Base-by-base conservation (phyloP, 92 coral and sea anemone genomes). In the Micromussa lordhowensis region DNA sequence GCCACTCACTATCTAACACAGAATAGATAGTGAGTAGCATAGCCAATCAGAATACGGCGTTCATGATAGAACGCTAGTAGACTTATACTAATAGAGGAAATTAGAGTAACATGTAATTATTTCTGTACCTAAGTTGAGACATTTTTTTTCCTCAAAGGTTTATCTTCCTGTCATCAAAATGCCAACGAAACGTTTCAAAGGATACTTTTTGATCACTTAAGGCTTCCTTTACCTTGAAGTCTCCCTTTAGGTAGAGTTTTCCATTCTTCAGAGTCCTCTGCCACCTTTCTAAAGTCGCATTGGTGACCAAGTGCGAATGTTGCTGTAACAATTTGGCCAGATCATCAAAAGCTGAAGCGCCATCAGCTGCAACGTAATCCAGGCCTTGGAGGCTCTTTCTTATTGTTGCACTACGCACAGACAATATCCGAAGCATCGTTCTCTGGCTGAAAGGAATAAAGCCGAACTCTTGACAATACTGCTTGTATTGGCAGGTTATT, bases 361-460 rank as follows among this genome's bases (percentile, higher is more conserved):
- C 94, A 64, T 88, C 89, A 40, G 91, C 84, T 11, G 89, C 77
- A 40, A 91, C 83, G 54, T 88, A 88, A 82, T 88, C 94, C 21
- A 91, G 49, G 19, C 94, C 89, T 63, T 88, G 94, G 64, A 88
- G 79, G 44, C 68, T 87, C 91, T 91, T 88, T 78, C 91, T 80
- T 0, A 83, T 79, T 8, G 91, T 81, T 14, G 94, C 88, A 29
- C 85, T 81, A 79, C 91, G 78, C 35, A 72, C 74, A 61, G 94
- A 64, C 38, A 88, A 81, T 29, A 88, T 80, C 16, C 92, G 69
- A 38, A 53, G 35, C 86, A 88, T 77, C 73, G 91, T 91, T 74
- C 70, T 53, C 10, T 36, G 22, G 53, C 92, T 88, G 78, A 91
- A 87, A 53, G 93, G 93, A 38, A 22, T 57, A 69, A 91, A 91